Evolutionary conservation across 1,140 invertebrate genomes (phyloP), one percentile per base, ranked within the genome.

Genomic region (Luehdorfia chinensis): DNA sequence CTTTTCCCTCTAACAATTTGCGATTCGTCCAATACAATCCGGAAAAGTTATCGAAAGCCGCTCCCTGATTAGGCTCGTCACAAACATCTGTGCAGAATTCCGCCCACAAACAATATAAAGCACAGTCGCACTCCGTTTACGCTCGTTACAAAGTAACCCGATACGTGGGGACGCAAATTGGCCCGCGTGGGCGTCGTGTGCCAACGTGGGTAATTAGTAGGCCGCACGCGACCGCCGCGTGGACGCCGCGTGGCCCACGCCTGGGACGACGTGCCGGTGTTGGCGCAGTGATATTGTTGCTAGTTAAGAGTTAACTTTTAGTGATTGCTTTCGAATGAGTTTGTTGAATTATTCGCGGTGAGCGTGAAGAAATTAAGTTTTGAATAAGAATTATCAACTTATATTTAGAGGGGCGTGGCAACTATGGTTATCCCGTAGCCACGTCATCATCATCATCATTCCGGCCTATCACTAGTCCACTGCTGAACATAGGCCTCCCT

Each of bases 141-240:
- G 8, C 46, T 31, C 46, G 21, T 30, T 31, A 23, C 48, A 4
- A 0, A 27, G 63, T 60, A 66, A 67, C 61, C 55, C 23, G 56
- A 69, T 66, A 69, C 62, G 46, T 45, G 51, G 41, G 39, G 64
- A 21, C 19, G 6, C 2, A 6, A 21, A 6, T 3, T 2, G 19
- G 19, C 46, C 7, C 2, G 21, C 4, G 33, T 15, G 32, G 39
- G 47, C 30, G 47, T 4, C 31, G 31, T 37, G 50, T 30, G 11
- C 43, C 30, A 28, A 14, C 32, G 8, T 25, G 56, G 66, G 61
- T 62, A 72, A 72, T 72, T 72, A 75, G 51, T 45, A 52, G 31
- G 12, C 30, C 49, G 18, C 68, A 55, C 66, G 63, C 52, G 68
- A 6, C 45, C 30, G 30, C 9, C 62, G 37, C 53, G 55, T 18